These are phyloP conservation scores for Euschistus heros DNA, from an alignment of 1,140 invertebrate genomes.

Conservation along the genomic window DNA sequence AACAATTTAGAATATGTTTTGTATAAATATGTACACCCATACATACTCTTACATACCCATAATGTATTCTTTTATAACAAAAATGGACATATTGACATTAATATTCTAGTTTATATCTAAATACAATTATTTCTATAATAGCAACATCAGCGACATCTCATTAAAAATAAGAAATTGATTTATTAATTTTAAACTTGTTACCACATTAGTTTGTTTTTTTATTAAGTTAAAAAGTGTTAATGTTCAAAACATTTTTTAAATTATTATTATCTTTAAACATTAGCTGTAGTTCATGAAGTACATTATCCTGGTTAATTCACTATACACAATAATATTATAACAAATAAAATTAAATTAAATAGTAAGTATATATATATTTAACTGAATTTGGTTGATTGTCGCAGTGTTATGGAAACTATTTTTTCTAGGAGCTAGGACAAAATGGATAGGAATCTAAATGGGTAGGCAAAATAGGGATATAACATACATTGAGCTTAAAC, in stretches of 20 bases:
- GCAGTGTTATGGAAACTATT: background rate
- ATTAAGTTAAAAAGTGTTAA: too few relatives aligned
- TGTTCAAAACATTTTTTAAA: too few relatives aligned
- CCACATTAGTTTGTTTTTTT: too few relatives aligned
- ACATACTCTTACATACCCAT: too few relatives aligned
- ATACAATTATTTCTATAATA: conserved; percentile 4
- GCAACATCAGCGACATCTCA: background rate
- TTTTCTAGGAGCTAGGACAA: background rate
- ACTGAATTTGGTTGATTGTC: conserved; percentile 3
- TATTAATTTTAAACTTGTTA: background rate
- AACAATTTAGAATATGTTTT: too few relatives aligned
- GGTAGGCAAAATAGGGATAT: background rate
- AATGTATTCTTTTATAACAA: background rate
- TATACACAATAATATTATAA: too few relatives aligned
- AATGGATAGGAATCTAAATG: background rate
- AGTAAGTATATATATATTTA: too few relatives aligned
- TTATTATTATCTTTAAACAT: too few relatives aligned
- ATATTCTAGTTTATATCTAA: background rate
- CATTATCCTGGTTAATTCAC: too few relatives aligned
- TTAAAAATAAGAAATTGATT: conserved; percentile 11
- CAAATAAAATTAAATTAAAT: too few relatives aligned
- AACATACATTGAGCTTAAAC: conserved; percentile 15
- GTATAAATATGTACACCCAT: too few relatives aligned
- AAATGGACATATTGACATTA: conserved; percentile 8
- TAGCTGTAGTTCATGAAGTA: too few relatives aligned